Evolutionary conservation across 2,888 invertebrate species (phyloP).

Genomic region (Brenthis ino): DNA sequence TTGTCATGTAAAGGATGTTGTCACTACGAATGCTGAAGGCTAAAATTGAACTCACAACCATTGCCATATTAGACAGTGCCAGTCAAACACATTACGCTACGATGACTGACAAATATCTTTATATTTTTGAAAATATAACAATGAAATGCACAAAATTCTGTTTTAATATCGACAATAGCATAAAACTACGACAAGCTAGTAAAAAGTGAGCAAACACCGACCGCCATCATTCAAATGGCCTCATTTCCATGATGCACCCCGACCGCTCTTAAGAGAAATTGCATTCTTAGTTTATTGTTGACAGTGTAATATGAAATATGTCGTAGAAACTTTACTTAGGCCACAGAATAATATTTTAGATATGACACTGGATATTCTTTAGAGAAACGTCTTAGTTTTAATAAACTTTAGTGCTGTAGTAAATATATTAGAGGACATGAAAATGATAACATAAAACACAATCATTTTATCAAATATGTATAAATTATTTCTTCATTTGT

Average conservation of each 20-base stretch:
- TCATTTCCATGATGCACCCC: conserved; percentile 32
- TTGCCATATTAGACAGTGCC: too few relatives aligned
- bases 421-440: too few relatives aligned
- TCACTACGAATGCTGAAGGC: too few relatives aligned
- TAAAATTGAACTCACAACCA: too few relatives aligned
- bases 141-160: background rate
- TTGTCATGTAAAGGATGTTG: too few relatives aligned
- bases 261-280: conserved; percentile 33
- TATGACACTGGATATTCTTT: background rate
- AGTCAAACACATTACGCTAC: too few relatives aligned
- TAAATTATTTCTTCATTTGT: background rate
- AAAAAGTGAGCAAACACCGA: conserved; percentile 18
- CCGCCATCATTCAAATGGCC: conserved; percentile 24
- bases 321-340: conserved; percentile 18
- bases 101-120: background rate
- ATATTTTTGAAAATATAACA: background rate
- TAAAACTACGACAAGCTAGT: background rate
- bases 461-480: too few relatives aligned
- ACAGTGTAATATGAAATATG: conserved; percentile 34
- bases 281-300: conserved; percentile 36
- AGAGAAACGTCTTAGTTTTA: too few relatives aligned
- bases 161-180: conserved; percentile 17
- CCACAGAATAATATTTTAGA: conserved; percentile 3
- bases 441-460: too few relatives aligned
- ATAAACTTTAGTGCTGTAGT: too few relatives aligned